Conservation (phyloP, 2,797 vertebrate genomes). For the Enteromius argenteus region DNA sequence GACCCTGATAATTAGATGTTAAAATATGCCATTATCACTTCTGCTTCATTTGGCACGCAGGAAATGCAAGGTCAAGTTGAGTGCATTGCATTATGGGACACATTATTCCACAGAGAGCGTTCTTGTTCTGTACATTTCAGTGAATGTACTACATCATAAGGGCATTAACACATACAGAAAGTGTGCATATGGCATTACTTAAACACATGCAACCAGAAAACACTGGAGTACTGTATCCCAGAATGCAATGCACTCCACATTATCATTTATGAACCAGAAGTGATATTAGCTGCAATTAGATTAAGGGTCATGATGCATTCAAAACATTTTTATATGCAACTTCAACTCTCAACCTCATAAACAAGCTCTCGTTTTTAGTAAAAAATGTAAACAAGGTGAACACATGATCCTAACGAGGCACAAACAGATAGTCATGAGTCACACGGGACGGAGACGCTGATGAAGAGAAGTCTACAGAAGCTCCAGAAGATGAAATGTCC, state of each 20-base stretch:
- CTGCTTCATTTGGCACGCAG: not conserved
- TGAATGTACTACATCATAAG: not conserved
- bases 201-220: not conserved
- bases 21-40: not conserved
- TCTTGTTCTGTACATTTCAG: not conserved
- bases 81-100: not conserved
- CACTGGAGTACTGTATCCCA: not conserved
- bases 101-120: not conserved
- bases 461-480: not conserved
- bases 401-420: not conserved
- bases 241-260: not conserved
- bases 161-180: not conserved
- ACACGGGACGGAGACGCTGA: not conserved
- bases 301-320: not conserved
- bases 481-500: not conserved
- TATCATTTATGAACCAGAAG: too few relatives aligned
- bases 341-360: too few relatives aligned
- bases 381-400: not conserved
- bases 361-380: too few relatives aligned
- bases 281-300: too few relatives aligned
- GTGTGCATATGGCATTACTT: not conserved
- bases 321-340: not conserved
- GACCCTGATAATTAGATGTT: not conserved
- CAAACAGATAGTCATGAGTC: not conserved
- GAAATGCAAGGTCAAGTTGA: not conserved